Conservation (phyloP, 2,888 invertebrate species). For the Cataglyphis albicans region DNA sequence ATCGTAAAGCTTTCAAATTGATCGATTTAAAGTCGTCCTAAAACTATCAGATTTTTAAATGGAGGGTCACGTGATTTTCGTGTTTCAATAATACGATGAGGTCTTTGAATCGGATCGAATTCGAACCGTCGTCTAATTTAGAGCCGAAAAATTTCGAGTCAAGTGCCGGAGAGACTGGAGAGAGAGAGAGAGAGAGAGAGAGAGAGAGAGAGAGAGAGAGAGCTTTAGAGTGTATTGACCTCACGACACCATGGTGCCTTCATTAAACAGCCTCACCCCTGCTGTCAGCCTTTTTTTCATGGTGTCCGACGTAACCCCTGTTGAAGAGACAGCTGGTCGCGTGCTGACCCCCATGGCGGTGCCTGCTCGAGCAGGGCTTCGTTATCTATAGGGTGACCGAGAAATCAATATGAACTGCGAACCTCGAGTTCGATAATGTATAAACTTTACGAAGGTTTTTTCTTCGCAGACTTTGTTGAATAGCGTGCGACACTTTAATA, state of each 20-base stretch:
- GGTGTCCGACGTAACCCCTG: conserved; percentile 64
- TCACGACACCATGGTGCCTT: conserved; percentile 58
- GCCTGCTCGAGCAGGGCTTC: conserved; percentile 62
- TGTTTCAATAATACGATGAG: background rate
- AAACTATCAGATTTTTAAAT: conserved; percentile 8
- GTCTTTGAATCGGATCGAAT: conserved; percentile 5
- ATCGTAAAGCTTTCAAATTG: background rate
- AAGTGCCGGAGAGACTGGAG: conserved; percentile 51
- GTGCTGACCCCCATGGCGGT: conserved; percentile 81
- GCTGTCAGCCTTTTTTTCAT: conserved; percentile 56
- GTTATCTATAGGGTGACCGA: conserved; percentile 66
- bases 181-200: too few species aligned
- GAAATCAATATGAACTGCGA: conserved; percentile 31
- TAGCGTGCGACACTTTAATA: too few species aligned
- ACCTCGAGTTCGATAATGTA: background rate
- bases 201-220: background rate
- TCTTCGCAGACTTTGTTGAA: conserved; percentile 11
- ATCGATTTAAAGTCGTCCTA: background rate
- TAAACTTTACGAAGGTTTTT: background rate
- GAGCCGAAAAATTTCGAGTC: conserved; percentile 51
- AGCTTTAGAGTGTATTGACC: conserved; percentile 67
- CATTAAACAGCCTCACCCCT: conserved; percentile 58
- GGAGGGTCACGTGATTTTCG: background rate
- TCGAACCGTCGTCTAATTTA: background rate
- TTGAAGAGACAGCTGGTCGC: conserved; percentile 81